Percentiles rank a stretch among this genome's conserved stretches.
Conservation (phyloP, 2,888 invertebrate species). For the Drosophila mercatorum region DNA sequence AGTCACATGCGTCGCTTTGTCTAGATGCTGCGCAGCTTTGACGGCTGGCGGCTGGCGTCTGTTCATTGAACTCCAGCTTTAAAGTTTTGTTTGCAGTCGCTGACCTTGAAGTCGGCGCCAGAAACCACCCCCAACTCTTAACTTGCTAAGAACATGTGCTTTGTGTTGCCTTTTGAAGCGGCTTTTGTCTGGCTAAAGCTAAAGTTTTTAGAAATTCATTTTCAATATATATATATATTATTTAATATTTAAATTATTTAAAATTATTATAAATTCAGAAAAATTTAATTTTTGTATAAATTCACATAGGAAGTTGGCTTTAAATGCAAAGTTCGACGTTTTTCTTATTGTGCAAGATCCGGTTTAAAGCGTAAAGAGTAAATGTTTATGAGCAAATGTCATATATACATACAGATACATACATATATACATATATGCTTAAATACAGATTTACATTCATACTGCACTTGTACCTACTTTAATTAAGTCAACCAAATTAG, state of each 20-base stretch:
- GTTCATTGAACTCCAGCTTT: constrained; percentile 60
- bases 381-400: neutral
- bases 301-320: neutral
- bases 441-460: neutral
- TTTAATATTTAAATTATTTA: neutral
- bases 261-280: neutral
- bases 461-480: neutral
- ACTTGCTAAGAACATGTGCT: neutral
- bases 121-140: neutral
- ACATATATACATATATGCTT: too few relatives aligned
- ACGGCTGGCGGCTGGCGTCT: constrained; percentile 25
- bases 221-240: neutral
- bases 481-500: neutral
- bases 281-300: neutral
- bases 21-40: constrained; percentile 52
- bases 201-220: neutral
- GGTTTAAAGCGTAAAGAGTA: neutral
- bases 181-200: too few relatives aligned
- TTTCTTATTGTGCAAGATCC: neutral
- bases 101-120: constrained; percentile 60
- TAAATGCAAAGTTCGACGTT: neutral
- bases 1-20: constrained; percentile 49
- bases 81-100: constrained; percentile 44
- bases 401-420: neutral
- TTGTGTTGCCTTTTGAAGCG: neutral